Evolutionary conservation across 2,797 vertebrate genomes (phyloP).

Genomic region (Simalia tracyae): DNA sequence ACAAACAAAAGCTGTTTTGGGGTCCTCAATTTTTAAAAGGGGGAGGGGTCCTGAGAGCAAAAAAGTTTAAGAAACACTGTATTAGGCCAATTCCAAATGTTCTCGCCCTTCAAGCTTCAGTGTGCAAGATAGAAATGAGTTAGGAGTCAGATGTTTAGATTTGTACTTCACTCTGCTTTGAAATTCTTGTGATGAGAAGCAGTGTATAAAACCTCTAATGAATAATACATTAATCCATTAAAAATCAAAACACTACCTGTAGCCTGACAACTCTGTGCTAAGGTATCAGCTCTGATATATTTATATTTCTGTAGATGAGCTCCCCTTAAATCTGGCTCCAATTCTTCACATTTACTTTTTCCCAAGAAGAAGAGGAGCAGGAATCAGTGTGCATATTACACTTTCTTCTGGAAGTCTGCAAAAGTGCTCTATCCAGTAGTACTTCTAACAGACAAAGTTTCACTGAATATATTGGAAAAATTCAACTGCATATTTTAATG

Average conservation of each 20-base stretch:
- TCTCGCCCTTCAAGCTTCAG: not conserved
- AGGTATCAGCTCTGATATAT: not conserved
- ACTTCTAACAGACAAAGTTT: not conserved
- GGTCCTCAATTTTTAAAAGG: not conserved
- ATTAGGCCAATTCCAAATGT: not conserved
- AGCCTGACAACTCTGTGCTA: not conserved
- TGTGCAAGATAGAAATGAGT: not conserved
- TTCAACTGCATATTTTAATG: not conserved
- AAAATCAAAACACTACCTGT: not conserved
- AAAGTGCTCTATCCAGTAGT: not conserved
- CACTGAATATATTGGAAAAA: not conserved
- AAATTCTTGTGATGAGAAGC: not conserved
- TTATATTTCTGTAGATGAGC: not conserved
- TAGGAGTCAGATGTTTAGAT: not conserved
- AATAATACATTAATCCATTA: not conserved
- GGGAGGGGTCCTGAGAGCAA: not conserved
- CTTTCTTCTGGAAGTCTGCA: not conserved
- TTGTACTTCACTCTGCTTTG: not conserved
- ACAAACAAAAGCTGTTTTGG: not conserved
- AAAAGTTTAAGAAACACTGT: not conserved
- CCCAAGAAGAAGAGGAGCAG: not conserved
- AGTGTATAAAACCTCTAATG: not conserved
- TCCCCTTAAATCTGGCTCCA: not conserved
- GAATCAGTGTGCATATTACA: not conserved
- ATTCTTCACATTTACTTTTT: slow-evolving; percentile 1